Evolutionary conservation across 1,140 invertebrate species (phyloP).

Genomic region (Agrypnia vestita): DNA sequence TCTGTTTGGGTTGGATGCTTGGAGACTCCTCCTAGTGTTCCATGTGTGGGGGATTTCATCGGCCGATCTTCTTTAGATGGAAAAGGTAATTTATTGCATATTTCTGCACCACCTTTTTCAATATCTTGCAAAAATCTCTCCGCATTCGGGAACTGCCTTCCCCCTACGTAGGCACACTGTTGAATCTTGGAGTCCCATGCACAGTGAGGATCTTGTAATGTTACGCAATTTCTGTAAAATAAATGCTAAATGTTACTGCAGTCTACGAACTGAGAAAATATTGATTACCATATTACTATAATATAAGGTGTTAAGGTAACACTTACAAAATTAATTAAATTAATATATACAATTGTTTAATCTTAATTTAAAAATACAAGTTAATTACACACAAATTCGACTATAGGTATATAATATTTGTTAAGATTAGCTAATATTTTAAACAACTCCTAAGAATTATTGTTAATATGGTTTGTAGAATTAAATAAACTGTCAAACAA

Average conservation of each 20-base stretch:
- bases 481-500: too few species aligned
- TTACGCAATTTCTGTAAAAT: constrained; percentile 87
- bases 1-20: constrained; percentile 49
- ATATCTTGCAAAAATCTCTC: constrained; percentile 84
- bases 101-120: constrained; percentile 77
- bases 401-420: too few species aligned
- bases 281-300: too few species aligned
- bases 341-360: too few species aligned
- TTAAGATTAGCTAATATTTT: too few species aligned
- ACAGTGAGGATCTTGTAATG: constrained; percentile 97
- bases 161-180: constrained; percentile 82
- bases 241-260: constrained; percentile 36
- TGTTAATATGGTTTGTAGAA: too few species aligned
- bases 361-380: too few species aligned
- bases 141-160: constrained; percentile 78
- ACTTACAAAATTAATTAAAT: too few species aligned
- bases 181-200: constrained; percentile 90
- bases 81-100: constrained; percentile 77
- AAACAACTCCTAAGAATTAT: too few species aligned
- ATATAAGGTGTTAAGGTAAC: too few species aligned
- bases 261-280: too few species aligned
- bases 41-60: constrained; percentile 39
- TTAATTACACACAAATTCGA: too few species aligned
- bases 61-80: constrained; percentile 49
- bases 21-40: constrained; percentile 48